Evolutionary conservation across 1,140 invertebrate species (phyloP).

Genomic region (Nixonia krombeini): DNA sequence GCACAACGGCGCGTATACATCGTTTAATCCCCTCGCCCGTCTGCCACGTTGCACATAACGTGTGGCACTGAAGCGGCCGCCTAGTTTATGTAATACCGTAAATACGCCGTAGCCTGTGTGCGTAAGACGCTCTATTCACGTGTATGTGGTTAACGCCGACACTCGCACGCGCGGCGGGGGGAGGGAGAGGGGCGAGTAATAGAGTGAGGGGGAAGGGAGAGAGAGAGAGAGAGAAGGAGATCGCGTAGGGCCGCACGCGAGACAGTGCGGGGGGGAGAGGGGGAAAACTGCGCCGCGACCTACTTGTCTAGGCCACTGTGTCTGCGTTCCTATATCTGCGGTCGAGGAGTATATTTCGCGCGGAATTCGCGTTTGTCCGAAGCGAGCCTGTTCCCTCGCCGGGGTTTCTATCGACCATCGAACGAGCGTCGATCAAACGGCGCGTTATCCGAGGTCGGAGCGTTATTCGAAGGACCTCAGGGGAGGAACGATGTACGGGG

Average conservation of each 20-base stretch:
- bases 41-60: background rate
- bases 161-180: constrained; percentile 1
- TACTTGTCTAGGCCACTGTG: constrained; percentile 66
- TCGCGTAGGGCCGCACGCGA: constrained; percentile 40
- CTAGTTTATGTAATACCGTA: constrained; percentile 51
- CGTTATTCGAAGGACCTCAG: background rate
- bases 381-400: background rate
- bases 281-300: constrained; percentile 63
- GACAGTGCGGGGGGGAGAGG: no score
- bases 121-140: background rate
- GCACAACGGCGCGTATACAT: background rate
- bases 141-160: background rate
- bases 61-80: constrained; percentile 21
- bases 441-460: no score
- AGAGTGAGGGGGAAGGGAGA: no score
- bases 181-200: no score
- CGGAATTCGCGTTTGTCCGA: background rate
- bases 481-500: background rate
- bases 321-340: constrained; percentile 55
- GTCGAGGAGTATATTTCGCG: constrained; percentile 35
- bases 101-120: constrained; percentile 17
- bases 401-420: background rate
- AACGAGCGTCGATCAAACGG: background rate
- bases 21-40: background rate
- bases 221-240: no score